Conservation (phyloP, 92 coral and sea anemone genomes). For the Bergia sp. region DNA sequence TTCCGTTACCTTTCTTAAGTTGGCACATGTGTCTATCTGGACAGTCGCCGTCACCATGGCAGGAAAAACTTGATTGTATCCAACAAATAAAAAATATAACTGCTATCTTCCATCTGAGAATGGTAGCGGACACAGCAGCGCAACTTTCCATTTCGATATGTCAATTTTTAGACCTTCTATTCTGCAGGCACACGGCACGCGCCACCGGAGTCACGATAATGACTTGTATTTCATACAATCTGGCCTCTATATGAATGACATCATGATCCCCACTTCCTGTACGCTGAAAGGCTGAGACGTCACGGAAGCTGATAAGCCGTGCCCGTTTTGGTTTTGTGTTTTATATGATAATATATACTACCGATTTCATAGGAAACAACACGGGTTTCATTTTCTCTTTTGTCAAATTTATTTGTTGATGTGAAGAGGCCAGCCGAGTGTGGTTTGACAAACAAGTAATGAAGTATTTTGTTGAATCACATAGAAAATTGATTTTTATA, state of each 20-base stretch:
- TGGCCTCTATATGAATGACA: background rate
- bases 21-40: slow-evolving; percentile 26
- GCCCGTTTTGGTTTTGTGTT: slow-evolving; percentile 7
- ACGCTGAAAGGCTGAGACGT: slow-evolving; percentile 10
- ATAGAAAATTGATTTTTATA: too few relatives aligned
- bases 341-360: background rate
- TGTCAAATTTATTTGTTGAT: background rate
- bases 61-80: slow-evolving; percentile 2
- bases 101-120: slow-evolving; percentile 23
- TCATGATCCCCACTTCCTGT: slow-evolving; percentile 20
- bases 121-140: background rate
- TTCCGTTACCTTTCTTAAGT: background rate
- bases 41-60: slow-evolving; percentile 15
- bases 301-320: slow-evolving; percentile 31
- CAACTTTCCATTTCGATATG: slow-evolving; percentile 1
- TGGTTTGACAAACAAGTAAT: background rate
- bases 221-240: background rate
- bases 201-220: background rate
- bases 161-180: background rate
- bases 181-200: background rate
- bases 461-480: too few relatives aligned
- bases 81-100: slow-evolving; percentile 9
- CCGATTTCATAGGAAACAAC: background rate
- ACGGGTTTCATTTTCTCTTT: background rate
- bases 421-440: background rate